phyloP scores from a whole-genome alignment of 2,797 vertebrate species.

The Delichon dasypus region DNA sequence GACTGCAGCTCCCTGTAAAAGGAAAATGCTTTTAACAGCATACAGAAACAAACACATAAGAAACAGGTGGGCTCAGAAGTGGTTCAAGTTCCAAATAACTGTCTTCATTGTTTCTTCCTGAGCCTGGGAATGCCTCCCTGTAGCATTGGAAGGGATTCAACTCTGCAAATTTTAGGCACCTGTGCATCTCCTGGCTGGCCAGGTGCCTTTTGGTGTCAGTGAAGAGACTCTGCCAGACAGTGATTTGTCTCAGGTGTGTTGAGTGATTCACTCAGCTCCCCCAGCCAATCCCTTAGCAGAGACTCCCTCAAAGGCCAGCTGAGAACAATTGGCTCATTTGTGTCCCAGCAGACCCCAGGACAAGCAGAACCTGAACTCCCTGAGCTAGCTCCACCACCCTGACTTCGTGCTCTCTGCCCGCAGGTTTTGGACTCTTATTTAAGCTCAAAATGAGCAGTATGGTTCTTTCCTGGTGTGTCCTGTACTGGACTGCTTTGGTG shows the following conservation, averaged over 20 bases:
- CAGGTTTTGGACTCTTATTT: neutral
- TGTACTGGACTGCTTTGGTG: neutral
- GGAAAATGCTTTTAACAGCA: neutral
- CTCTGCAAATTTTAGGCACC: neutral
- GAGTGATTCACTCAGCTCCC: neutral
- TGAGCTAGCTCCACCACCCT: neutral
- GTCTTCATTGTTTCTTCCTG: neutral
- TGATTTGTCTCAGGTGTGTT: neutral
- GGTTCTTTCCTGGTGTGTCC: rapidly evolving
- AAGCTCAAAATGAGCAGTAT: rapidly evolving
- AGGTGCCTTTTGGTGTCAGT: neutral
- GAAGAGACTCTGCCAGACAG: neutral
- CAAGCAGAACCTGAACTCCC: neutral
- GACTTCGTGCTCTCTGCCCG: rapidly evolving
- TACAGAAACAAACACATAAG: neutral
- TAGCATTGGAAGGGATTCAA: rapidly evolving
- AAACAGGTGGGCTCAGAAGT: neutral
- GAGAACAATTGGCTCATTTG: neutral
- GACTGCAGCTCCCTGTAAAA: neutral
- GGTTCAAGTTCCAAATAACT: neutral
- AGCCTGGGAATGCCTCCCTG: neutral
- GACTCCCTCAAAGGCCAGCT: neutral
- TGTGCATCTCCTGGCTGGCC: neutral
- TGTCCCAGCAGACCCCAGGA: neutral
- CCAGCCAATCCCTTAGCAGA: neutral